Evolutionary conservation across 2,797 vertebrate genomes (phyloP), one percentile per base, ranked within the genome.

Genomic region (Tenualosa thibaudeaui): DNA sequence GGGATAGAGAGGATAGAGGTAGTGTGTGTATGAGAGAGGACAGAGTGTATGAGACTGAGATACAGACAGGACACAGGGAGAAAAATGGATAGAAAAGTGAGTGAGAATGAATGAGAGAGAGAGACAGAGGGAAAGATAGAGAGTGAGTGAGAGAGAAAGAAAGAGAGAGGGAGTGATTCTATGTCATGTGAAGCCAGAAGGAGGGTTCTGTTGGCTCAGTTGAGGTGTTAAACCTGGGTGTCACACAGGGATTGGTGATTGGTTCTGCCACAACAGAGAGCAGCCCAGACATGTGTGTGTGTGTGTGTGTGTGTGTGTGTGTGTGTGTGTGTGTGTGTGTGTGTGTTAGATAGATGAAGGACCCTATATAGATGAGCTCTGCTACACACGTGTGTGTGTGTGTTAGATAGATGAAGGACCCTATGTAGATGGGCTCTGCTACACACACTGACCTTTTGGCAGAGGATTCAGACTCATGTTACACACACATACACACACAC

Each of bases 101-200:
- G 9, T 1, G 9, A n/a, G 58, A 68, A 8, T 31, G 62, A 68
- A 26, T 5, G n/a, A 62, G n/a, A n/a, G 60, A 65, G n/a, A 2
- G 24, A 31, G 24, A 3, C 17, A 56, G 54, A 62, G 60, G 22
- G 60, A 62, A 7, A 17, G 0, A 26, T 6, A 40, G 31, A 71
- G 65, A 13, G 12, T 10, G 65, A 13, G 65, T 15, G 65, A 12
- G 9, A 31, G 65, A 31, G 26, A 1, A 31, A 5, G 9, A 7
- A 3, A 40, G 15, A 75, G 3, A 75, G 68, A 90, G 31, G 6
- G 13, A 75, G 68, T 40, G 24, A n/a, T 81, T 81, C 40, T 40
- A 81, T 49, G 40, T 81, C 78, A 51, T 46, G 24, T 65, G 12
- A 65, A 26, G 24, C 12, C 24, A 31, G 13, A 53, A 53, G 65